Conservation (phyloP, 2,113 vertebrate genomes). For the Phasianus colchicus region DNA sequence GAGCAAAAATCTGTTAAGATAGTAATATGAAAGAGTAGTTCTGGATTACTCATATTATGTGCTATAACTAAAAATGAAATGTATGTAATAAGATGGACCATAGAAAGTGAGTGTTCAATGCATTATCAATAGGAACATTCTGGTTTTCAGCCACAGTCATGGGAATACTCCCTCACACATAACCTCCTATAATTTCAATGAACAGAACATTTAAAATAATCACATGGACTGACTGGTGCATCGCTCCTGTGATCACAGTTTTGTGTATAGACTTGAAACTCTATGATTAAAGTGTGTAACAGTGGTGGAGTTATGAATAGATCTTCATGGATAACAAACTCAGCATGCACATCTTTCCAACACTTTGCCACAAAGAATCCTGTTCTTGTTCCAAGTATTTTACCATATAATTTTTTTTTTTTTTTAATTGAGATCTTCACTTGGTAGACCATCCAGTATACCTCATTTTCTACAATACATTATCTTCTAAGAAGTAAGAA, state of each 20-base stretch:
- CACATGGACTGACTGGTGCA: not conserved
- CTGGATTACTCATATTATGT: not conserved
- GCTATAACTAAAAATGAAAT: not conserved
- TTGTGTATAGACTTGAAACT: not conserved
- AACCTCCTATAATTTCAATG: not conserved
- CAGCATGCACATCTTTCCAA: not conserved
- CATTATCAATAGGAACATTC: not conserved
- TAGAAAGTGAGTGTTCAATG: not conserved
- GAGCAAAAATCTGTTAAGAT: not conserved
- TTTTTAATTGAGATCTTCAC: not conserved
- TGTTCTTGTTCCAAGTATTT: not conserved
- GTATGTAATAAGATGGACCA: not conserved
- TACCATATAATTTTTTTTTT: not conserved
- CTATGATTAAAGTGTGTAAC: not conserved
- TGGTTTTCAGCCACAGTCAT: not conserved
- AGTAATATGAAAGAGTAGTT: not conserved
- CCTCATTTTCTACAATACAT: not conserved
- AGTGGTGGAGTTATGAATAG: not conserved
- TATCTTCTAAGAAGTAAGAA: not conserved
- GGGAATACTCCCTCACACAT: not conserved
- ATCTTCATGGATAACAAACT: not conserved
- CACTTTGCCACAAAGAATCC: not conserved
- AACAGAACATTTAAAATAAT: not conserved
- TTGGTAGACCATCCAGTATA: not conserved
- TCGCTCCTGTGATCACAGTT: not conserved